Evolutionary conservation across 2,113 vertebrate genomes (phyloP).

Genomic region (Clarias macrocephalus): DNA sequence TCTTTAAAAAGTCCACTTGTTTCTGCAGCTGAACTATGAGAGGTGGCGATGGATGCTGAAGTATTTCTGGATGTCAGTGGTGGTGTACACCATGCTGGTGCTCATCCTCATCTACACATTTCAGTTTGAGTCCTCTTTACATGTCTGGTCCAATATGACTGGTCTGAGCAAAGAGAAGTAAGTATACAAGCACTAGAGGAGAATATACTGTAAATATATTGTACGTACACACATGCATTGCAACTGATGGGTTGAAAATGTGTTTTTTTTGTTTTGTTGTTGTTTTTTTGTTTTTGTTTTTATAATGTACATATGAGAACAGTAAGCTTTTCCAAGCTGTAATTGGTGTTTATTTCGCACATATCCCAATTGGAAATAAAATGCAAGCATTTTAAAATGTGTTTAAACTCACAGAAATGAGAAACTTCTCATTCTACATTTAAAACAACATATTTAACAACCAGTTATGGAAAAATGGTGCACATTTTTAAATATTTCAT

Average conservation of each 20-base stretch:
- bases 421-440: background rate
- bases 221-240: background rate
- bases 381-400: background rate
- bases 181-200: conserved; percentile 48
- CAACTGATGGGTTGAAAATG: background rate
- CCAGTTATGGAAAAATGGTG: background rate
- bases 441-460: background rate
- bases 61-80: conserved; percentile 96
- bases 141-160: conserved; percentile 89
- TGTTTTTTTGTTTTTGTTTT: background rate
- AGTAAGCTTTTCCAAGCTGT: background rate
- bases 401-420: background rate
- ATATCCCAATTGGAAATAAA: background rate
- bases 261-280: background rate
- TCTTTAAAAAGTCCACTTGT: background rate
- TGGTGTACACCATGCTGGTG: conserved; percentile 94
- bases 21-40: conserved; percentile 87
- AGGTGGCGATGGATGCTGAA: conserved; percentile 89
- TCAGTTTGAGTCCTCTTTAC: conserved; percentile 88
- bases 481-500: background rate
- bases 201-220: background rate
- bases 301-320: background rate
- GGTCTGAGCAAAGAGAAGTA: conserved; percentile 82
- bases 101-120: conserved; percentile 94
- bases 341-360: background rate